Evolutionary conservation across 1,140 invertebrate species (phyloP).

Genomic region (Atta colombica): DNA sequence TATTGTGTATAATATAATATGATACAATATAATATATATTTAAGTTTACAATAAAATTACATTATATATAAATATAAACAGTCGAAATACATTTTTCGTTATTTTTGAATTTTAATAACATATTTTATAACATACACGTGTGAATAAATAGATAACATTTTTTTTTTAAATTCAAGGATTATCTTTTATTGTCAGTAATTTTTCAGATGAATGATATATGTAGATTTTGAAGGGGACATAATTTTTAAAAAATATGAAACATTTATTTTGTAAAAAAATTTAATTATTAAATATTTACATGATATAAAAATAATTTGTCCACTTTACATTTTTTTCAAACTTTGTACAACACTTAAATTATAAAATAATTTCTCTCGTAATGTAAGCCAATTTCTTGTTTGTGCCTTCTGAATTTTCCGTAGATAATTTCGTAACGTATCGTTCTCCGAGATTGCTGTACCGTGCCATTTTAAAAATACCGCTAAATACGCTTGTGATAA

Average conservation of each 20-base stretch:
- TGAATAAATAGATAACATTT: background rate
- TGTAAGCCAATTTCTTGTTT: conserved; percentile 89
- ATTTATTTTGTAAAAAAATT: conserved; percentile 23
- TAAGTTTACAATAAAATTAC: conserved; percentile 23
- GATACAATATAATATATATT: background rate
- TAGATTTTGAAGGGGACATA: conserved; percentile 12
- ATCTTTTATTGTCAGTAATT: background rate
- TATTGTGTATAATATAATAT: background rate
- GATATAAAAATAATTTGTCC: conserved; percentile 1
- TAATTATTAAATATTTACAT: conserved; percentile 44
- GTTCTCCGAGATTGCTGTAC: conserved; percentile 88
- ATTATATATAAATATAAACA: background rate
- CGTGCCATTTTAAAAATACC: conserved; percentile 96
- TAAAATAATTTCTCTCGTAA: conserved; percentile 92
- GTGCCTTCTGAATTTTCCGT: conserved; percentile 88
- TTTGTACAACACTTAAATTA: conserved; percentile 92
- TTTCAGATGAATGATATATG: background rate
- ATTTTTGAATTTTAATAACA: conserved; percentile 22
- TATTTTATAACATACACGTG: background rate
- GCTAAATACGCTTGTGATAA: conserved; percentile 96
- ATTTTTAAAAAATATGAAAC: conserved; percentile 35
- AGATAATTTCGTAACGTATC: conserved; percentile 88
- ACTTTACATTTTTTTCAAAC: conserved; percentile 90
- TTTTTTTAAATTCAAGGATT: too few species aligned
- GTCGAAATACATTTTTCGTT: background rate